These are phyloP conservation scores for Manis javanica DNA, from an alignment of 2,797 vertebrate species.

Conservation along the genomic window DNA sequence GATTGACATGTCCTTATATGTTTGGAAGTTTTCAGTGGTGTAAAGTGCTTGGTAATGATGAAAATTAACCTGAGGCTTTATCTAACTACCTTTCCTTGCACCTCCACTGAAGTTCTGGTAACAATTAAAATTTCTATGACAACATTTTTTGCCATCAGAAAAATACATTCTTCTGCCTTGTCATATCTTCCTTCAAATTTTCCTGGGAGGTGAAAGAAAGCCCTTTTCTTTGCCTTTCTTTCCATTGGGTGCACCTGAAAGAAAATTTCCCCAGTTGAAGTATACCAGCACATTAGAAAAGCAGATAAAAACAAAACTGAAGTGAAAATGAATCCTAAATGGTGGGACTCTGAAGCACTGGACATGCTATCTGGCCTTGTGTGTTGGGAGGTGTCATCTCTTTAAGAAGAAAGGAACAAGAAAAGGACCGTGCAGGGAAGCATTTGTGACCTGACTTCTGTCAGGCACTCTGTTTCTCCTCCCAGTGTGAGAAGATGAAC, in stretches of 20 bases:
- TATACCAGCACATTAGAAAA: constrained; percentile 67
- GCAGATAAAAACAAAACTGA: constrained; percentile 82
- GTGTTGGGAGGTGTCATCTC: constrained; percentile 82
- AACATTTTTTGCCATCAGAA: constrained; percentile 79
- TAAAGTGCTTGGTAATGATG: constrained; percentile 84
- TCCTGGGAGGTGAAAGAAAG: constrained; percentile 35
- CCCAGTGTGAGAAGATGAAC: constrained; percentile 80
- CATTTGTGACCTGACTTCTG: constrained; percentile 78
- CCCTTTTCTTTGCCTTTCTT: constrained; percentile 16
- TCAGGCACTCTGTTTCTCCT: constrained; percentile 77
- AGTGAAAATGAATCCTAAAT: constrained; percentile 83
- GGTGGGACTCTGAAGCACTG: constrained; percentile 79
- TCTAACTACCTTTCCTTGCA: constrained; percentile 76
- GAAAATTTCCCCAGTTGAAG: constrained; percentile 81
- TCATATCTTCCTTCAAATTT: constrained; percentile 57
- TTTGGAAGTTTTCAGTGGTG: constrained; percentile 84
- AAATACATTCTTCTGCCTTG: constrained; percentile 67
- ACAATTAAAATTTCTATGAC: constrained; percentile 82
- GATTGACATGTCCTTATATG: constrained; percentile 85
- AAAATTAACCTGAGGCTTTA: constrained; percentile 86
- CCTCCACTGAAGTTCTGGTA: constrained; percentile 73
- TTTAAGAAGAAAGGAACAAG: constrained; percentile 79
- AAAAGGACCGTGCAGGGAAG: constrained; percentile 72
- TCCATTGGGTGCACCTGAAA: constrained; percentile 41
- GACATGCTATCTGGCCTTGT: constrained; percentile 81